Evolutionary conservation across 1,140 invertebrate genomes (phyloP), one percentile per base, ranked within the genome.

Genomic region (Homarus americanus): DNA sequence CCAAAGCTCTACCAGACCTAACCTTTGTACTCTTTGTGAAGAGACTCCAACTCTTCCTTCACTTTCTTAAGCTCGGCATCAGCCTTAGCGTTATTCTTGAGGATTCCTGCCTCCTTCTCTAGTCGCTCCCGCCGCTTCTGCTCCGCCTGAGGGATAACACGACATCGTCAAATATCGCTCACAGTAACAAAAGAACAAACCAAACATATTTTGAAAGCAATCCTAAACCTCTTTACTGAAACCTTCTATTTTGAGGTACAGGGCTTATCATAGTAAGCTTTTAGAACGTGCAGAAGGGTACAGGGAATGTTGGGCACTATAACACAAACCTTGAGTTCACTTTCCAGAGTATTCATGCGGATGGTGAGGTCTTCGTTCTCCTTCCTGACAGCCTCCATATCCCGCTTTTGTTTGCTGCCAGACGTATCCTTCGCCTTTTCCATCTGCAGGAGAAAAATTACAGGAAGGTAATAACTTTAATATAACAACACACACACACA

Each of bases 21-120:
- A 58, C 76, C 85, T 76, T 87, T 87, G 76, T 91, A 63, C 38
- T 90, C 84, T 17, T 82, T n/a, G 0, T 41, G 69, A 12, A 92
- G 78, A 40, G 92, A 83, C 28, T 93, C 92, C 36, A 92, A 66
- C 34, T 94, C 94, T 32, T 93, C 91, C 79, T 94, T 94, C 15
- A 93, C 32, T 17, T 93, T 93, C 34, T 93, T 93, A 1, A 94
- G 85, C 40, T 93, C 92, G 41, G 94, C 93, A 93, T 96, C 96
- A 17, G 94, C 94, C 2, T 95, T 94, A 66, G 97, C 93, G 94
- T 97, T 96, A 7, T 95, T 94, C 92, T 97, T 96, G 93, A 96
- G 96, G n/a, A 95, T 95, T 76, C n/a, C 44, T 0, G 79, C 41
- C 32, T 95, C 95, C 28, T 94, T 93, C 93, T 96, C 96, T 93